phyloP scores from a whole-genome alignment of 2,797 vertebrate genomes.

The Pseudochirops corinnae region DNA sequence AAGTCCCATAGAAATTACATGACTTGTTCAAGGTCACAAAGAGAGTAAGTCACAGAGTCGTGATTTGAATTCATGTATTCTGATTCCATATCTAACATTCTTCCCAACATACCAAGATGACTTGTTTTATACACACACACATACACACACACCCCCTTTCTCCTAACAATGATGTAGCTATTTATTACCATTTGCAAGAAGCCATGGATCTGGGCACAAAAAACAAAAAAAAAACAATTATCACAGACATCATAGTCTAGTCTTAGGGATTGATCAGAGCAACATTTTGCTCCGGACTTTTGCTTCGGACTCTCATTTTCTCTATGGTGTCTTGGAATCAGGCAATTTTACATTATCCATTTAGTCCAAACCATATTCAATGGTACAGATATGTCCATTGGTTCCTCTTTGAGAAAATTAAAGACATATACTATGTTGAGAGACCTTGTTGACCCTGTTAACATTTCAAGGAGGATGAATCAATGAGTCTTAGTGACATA shows the following conservation, averaged over 20 bases:
- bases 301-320: not conserved
- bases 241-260: not conserved
- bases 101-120: not conserved
- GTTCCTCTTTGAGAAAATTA: not conserved
- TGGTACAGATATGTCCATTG: not conserved
- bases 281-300: not conserved
- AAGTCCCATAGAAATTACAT: not conserved
- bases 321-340: not conserved
- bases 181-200: not conserved
- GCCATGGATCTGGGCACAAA: not conserved
- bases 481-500: not conserved
- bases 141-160: not conserved
- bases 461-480: not conserved
- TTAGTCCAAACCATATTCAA: not conserved
- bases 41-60: not conserved
- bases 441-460: not conserved
- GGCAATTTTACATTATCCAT: not conserved
- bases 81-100: not conserved
- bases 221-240: not conserved
- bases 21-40: not conserved
- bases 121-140: not conserved
- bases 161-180: not conserved
- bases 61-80: not conserved
- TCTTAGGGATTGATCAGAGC: not conserved
- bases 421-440: not conserved